phyloP scores from a whole-genome alignment of 2,888 invertebrate genomes.

The Hermaeophaga mercurialis region DNA sequence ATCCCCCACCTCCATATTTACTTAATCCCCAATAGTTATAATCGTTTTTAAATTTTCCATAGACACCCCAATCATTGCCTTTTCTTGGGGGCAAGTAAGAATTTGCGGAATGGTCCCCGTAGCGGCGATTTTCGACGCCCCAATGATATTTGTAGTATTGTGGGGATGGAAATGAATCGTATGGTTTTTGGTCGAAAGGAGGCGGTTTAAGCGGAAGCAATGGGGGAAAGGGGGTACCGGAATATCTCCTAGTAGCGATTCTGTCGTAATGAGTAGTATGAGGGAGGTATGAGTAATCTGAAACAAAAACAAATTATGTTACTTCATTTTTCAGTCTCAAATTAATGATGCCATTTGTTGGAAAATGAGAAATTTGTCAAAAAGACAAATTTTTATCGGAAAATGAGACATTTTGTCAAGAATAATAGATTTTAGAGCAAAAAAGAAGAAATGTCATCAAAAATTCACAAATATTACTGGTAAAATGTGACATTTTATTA shows the following conservation, averaged over 20 bases:
- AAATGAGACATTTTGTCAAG: too few relatives aligned
- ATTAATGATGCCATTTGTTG: too few relatives aligned
- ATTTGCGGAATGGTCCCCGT: conserved; percentile 46
- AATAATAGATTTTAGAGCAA: too few relatives aligned
- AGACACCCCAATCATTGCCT: conserved; percentile 53
- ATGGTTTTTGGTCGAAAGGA: conserved; percentile 39
- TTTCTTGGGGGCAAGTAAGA: conserved; percentile 49
- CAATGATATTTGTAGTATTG: conserved; percentile 40
- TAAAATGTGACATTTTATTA: too few relatives aligned
- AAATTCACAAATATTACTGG: too few relatives aligned
- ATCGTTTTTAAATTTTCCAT: conserved; percentile 47
- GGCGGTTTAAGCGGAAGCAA: conserved; percentile 13
- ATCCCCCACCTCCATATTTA: conserved; percentile 36
- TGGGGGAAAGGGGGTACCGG: conserved; percentile 24
- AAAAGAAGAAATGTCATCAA: too few relatives aligned
- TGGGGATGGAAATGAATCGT: conserved; percentile 45
- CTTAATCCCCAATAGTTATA: conserved; percentile 50
- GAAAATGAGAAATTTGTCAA: too few relatives aligned
- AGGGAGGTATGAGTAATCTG: conserved; percentile 49
- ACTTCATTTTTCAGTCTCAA: too few relatives aligned
- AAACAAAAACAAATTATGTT: conserved; percentile 37
- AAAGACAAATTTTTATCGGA: too few relatives aligned
- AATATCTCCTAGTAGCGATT: conserved; percentile 19
- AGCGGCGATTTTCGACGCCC: conserved; percentile 41
- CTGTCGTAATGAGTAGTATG: conserved; percentile 34